Base-by-base conservation (phyloP, 2,113 vertebrate species). In the Phylloscopus trochiloides region DNA sequence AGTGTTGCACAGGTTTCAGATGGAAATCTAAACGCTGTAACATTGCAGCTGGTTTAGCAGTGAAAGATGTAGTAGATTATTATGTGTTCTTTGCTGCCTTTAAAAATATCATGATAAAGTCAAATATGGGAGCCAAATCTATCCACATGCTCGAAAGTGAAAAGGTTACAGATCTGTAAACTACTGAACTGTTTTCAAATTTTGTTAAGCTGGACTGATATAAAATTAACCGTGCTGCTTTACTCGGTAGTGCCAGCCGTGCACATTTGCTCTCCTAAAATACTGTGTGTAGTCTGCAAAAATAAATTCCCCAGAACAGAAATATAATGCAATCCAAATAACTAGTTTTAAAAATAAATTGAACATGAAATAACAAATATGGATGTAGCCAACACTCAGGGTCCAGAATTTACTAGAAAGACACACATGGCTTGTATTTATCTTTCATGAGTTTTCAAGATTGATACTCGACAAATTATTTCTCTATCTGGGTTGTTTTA, bases 361-460 rank as follows among this genome's bases (percentile, higher is more conserved):
- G 87, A 97, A 96, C 91, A 72, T 96, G 87, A 96, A 95, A 96
- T 95, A 96, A 97, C 87, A 96, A 97, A 94, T 90, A 88, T 73
- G 93, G 72, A 92, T 86, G 71, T 88, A 80, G 88, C 86, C 86
- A 94, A 92, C 67, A 81, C 94, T 91, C 88, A 66, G 75, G 79
- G 63, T 81, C 86, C 57, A 82, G 58, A 80, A 80, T 92, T 90
- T 95, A 76, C 92, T 95, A 79, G 90, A 94, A 97, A 97, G 84
- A 86, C 72, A 92, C 87, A 91, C 88, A 88, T 96, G 95, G 92
- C 90, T 95, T 96, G 55, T 96, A 90, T 97, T 97, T 95, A 55
- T 95, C 85, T 95, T 95, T 55, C 83, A 87, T 73, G 91, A 87
- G 55, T 88, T 97, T 93, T 95, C 87, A 94, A 90, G 88, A 73